phyloP scores from a whole-genome alignment of 1,140 invertebrate species.

The Uloborus diversus region DNA sequence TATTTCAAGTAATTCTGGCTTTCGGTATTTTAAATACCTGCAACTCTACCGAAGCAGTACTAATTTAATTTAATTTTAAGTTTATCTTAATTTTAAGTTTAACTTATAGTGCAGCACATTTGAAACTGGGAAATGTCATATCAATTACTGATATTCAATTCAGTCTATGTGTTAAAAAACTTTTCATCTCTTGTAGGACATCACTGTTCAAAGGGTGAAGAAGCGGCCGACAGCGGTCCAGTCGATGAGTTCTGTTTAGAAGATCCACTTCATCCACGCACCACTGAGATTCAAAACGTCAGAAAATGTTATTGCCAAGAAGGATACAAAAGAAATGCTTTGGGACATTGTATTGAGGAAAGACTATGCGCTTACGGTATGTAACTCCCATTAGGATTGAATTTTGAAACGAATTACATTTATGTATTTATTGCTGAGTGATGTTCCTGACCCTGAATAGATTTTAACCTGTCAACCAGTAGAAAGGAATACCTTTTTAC shows the following conservation, averaged over 20 bases:
- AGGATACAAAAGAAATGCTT: not conserved
- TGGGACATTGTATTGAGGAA: constrained; percentile 12
- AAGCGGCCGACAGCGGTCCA: not conserved
- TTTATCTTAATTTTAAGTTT: too few relatives aligned
- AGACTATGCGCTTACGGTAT: not conserved
- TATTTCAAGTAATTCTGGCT: too few relatives aligned
- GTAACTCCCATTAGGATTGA: not conserved
- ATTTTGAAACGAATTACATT: not conserved
- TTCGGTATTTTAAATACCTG: too few relatives aligned
- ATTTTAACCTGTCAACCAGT: too few relatives aligned
- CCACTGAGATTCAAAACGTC: not conserved
- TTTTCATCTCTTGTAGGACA: not conserved
- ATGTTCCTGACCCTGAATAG: too few relatives aligned
- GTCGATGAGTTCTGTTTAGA: constrained; percentile 10
- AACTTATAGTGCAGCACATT: too few relatives aligned
- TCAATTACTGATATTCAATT: not conserved
- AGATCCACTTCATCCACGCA: not conserved
- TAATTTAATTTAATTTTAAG: too few relatives aligned
- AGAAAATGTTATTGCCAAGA: constrained; percentile 15
- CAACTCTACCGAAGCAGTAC: too few relatives aligned
- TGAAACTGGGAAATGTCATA: too few relatives aligned
- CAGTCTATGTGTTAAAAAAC: not conserved
- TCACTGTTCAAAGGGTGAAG: not conserved
- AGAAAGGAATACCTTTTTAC: too few relatives aligned
- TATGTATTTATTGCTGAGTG: not conserved